Conservation (phyloP, 1,140 invertebrate species). For the Dendrolimus punctatus region DNA sequence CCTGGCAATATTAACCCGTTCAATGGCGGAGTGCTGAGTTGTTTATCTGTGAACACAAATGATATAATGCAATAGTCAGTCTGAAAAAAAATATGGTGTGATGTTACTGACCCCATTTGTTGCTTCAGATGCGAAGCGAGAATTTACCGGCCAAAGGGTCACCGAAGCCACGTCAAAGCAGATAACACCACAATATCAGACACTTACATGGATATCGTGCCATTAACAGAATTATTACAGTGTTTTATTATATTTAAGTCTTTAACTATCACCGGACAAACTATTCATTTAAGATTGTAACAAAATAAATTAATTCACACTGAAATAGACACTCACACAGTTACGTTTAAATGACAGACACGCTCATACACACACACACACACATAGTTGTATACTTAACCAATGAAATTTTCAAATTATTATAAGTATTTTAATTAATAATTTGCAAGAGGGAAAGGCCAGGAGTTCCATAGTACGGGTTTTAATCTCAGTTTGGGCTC, state of each 20-base stretch:
- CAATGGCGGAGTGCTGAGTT: slow-evolving; percentile 94
- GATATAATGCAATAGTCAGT: slow-evolving; percentile 10
- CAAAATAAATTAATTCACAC: too few species aligned
- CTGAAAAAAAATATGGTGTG: slow-evolving; percentile 27
- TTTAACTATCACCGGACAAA: background rate
- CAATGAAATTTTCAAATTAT: too few species aligned
- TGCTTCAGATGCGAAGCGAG: slow-evolving; percentile 55
- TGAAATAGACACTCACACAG: too few species aligned
- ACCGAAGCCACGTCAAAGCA: slow-evolving; percentile 21
- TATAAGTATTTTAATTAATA: too few species aligned
- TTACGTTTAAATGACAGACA: too few species aligned
- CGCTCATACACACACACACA: too few species aligned
- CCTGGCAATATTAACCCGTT: slow-evolving; percentile 95
- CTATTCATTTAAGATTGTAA: too few species aligned
- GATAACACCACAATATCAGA: slow-evolving; percentile 45
- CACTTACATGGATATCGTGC: slow-evolving; percentile 25
- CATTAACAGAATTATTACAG: slow-evolving; percentile 14
- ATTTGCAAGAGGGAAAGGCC: too few species aligned
- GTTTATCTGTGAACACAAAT: slow-evolving; percentile 79
- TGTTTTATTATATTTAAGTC: background rate
- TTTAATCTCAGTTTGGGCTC: too few species aligned
- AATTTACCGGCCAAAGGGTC: slow-evolving; percentile 55
- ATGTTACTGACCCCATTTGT: slow-evolving; percentile 50
- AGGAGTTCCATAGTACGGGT: too few species aligned
- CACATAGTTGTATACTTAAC: too few species aligned